phyloP scores from a whole-genome alignment of 2,113 vertebrate species.

The Cavia aperea region DNA sequence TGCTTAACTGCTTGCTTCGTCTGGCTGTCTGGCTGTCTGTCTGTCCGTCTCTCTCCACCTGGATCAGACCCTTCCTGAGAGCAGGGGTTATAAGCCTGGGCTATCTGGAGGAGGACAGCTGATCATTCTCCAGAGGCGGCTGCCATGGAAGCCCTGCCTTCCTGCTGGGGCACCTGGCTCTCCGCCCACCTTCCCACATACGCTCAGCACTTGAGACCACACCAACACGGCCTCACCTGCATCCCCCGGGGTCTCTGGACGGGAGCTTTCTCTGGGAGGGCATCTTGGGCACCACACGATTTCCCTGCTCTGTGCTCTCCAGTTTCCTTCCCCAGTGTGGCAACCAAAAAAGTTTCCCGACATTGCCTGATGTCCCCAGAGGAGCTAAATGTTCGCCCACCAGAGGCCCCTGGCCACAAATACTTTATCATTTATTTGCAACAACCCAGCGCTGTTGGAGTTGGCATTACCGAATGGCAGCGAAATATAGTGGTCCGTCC shows the following conservation, averaged over 20 bases:
- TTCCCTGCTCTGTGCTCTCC: background rate
- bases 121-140: background rate
- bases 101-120: background rate
- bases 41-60: background rate
- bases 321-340: background rate
- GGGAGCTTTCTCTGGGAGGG: rapidly evolving
- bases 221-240: rapidly evolving
- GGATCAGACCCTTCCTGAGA: background rate
- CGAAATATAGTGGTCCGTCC: background rate
- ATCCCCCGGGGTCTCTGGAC: rapidly evolving
- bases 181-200: rapidly evolving
- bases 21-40: background rate
- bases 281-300: background rate
- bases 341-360: background rate
- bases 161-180: rapidly evolving
- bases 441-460: background rate
- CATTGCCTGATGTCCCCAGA: background rate
- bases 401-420: no score
- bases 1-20: rapidly evolving
- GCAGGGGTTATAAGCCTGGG: background rate
- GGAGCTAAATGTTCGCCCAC: background rate
- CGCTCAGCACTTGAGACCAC: rapidly evolving
- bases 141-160: rapidly evolving
- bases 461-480: background rate
- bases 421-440: background rate